Evolutionary conservation across 2,113 vertebrate genomes (phyloP), one percentile per base, ranked within the genome.

Genomic region (Pagrus major): DNA sequence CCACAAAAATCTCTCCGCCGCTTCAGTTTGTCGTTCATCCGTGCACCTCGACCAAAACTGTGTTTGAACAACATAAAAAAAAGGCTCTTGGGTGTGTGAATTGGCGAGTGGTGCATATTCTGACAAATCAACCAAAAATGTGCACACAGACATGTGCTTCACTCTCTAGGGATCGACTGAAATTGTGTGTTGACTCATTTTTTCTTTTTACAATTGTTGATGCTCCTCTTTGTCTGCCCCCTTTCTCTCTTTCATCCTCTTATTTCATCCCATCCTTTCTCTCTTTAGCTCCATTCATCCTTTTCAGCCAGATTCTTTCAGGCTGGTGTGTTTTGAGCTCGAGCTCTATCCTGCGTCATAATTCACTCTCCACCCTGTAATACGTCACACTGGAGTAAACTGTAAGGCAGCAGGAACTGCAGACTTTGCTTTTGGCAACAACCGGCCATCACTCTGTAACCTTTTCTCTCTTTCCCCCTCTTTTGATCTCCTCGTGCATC

Each of bases 331-430:
- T 71, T 87, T 85, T 76, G 52, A 78, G 79, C 46, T 64, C 39
- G 55, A 80, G 66, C 77, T 80, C 47, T 20, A 41, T 64, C 27
- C 69, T 75, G 88, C 58, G 23, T 89, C 89, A 89, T 81, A 81
- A 84, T 70, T 86, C 86, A 88, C 55, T 80, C 44, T 46, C 72
- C 74, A 72, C 69, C 64, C 64, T 65, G 72, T 66, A 47, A 74
- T 81, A 89, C 72, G 76, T 89, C 84, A 90, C 71, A 81, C 70
- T 70, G 80, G 76, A 86, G 71, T 65, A 91, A 92, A 91, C 69
- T 61, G 61, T 65, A 31, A 84, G 75, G 44, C 58, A 23, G 42
- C 7, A 8, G 60, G 41, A 56, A 71, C 74, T 80, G 78, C 76
- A 73, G 86, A 72, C 67, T 84, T 68, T 74, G 85, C 81, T 85